Percentiles rank a stretch among this genome's conserved stretches.
Evolutionary conservation across 2,113 vertebrate species (phyloP).

Genomic region (Dicentrarchus labrax): DNA sequence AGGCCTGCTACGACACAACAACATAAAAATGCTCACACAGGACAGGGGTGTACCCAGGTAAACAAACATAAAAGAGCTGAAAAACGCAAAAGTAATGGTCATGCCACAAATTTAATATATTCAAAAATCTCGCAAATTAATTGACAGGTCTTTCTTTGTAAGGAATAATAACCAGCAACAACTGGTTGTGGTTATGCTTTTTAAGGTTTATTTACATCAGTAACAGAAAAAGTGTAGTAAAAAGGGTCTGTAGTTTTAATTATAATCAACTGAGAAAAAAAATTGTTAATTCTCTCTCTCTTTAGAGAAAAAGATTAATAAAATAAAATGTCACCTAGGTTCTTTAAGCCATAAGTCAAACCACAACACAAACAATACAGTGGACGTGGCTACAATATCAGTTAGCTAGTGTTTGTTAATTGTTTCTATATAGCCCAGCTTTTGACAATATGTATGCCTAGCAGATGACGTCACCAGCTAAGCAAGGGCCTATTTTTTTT

Average conservation of each 20-base stretch:
- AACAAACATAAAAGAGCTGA: slow-evolving; percentile 12
- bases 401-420: neutral
- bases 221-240: neutral
- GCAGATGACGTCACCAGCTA: slow-evolving; percentile 56
- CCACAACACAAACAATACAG: neutral
- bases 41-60: slow-evolving; percentile 16
- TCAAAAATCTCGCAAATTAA: neutral
- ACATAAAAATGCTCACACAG: slow-evolving; percentile 27
- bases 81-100: neutral
- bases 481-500: slow-evolving; percentile 11
- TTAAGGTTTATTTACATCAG: neutral
- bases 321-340: neutral
- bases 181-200: neutral
- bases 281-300: neutral
- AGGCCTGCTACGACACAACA: slow-evolving; percentile 44
- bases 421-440: slow-evolving; percentile 9
- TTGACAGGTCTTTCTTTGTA: neutral
- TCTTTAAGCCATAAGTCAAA: neutral
- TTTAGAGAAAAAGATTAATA: neutral
- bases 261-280: neutral
- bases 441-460: slow-evolving; percentile 1
- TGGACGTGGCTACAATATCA: neutral
- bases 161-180: neutral
- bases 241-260: neutral
- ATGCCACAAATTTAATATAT: neutral